Evolutionary conservation across 2,113 vertebrate species (phyloP), one percentile per base, ranked within the genome.

Genomic region (Vireo altiloquus): DNA sequence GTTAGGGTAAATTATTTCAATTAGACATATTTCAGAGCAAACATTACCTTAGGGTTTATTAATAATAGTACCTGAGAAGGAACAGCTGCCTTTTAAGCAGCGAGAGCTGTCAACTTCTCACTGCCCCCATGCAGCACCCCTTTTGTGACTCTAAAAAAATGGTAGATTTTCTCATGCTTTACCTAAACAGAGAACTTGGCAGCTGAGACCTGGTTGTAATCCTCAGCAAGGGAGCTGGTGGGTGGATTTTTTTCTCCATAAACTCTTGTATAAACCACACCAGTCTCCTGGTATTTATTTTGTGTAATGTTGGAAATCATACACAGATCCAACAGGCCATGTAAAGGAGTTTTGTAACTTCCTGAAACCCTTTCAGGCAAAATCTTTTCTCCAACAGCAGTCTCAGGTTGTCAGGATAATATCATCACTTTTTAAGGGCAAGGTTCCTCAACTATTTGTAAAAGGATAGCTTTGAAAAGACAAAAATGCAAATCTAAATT

Each of bases 41-140:
- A 98, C 97, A 98, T 97, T 98, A 97, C 97, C 97, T 98, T 98
- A 98, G 98, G 98, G 98, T 98, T 98, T 97, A 98, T 98, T 99
- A 98, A 98, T 99, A 99, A 99, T 98, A 98, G 98, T 99, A 99
- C 99, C 99, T 99, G 98, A 98, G 98, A 99, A 98, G 98, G 98
- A 99, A 99, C 99, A 99, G 98, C 99, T 99, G 99, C 98, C 98
- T 98, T 98, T 98, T 98, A 98, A 98, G 97, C 97, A 96, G 97
- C 13, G 88, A 99, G 98, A 98, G 98, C 98, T 98, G 97, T 98
- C 97, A 97, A 92, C 95, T 96, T 98, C 98, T 97, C 97, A 96
- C 97, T 94, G 91, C 96, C 96, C 94, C 95, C 95, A 96, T 87
- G 94, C 97, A 97, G 97, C 98, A 98, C 98, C 98, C 89, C 97